A percentile compares a stretch with the other conserved stretches of the same genome.
Evolutionary conservation across 2,888 invertebrate genomes (phyloP).

Genomic region (Hirtodrosophila confusa): DNA sequence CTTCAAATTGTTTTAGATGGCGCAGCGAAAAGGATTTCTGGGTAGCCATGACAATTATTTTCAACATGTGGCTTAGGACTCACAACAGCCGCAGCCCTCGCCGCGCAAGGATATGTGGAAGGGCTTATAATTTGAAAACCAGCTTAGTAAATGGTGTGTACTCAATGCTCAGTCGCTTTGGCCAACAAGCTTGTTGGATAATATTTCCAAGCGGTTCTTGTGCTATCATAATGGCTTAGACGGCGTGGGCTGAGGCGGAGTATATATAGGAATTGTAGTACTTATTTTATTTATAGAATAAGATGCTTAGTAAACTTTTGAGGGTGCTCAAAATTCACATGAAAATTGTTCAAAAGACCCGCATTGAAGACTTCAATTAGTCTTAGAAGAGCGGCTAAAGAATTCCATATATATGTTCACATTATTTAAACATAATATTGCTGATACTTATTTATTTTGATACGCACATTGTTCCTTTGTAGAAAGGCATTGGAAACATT

Average conservation of each 20-base stretch:
- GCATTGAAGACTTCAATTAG: conserved; percentile 23
- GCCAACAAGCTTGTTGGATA: conserved; percentile 36
- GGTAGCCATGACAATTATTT: conserved; percentile 78
- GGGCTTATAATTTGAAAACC: conserved; percentile 56
- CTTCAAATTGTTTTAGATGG: conserved; percentile 76
- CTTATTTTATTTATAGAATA: conserved; percentile 13
- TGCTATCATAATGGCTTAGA: conserved; percentile 1
- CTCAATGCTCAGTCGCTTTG: conserved; percentile 46
- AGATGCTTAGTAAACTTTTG: conserved; percentile 1
- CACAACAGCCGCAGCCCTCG: conserved; percentile 9
- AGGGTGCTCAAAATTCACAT: conserved; percentile 33
- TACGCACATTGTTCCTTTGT: no score
- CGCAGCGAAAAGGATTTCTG: conserved; percentile 57
- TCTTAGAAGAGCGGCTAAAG: conserved; percentile 6
- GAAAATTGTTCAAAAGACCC: conserved; percentile 4
- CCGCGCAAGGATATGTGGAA: conserved; percentile 45
- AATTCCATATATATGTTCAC: conserved; percentile 5
- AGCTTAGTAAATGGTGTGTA: conserved; percentile 54
- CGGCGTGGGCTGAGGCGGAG: not conserved
- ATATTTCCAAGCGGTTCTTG: conserved; percentile 25
- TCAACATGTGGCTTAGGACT: conserved; percentile 59
- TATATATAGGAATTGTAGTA: not conserved
- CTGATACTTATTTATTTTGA: no score
- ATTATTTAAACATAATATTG: no score
- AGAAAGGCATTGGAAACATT: not conserved